phyloP scores from a whole-genome alignment of 1,140 invertebrate species.

The Zaprionus lachaisei region DNA sequence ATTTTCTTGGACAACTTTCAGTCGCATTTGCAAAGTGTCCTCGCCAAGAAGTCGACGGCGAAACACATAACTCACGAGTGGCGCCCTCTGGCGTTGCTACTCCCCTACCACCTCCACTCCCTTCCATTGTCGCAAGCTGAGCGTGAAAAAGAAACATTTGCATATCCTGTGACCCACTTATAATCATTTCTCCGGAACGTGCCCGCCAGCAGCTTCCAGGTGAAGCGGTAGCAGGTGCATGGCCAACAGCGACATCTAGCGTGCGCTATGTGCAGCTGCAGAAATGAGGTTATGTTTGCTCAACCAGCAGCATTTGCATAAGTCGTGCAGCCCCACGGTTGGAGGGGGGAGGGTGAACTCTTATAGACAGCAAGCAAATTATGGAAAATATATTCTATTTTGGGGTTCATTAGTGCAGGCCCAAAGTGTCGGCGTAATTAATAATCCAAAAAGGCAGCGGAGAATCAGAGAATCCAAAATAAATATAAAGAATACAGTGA shows the following conservation, averaged over 20 bases:
- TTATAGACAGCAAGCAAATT: conserved; percentile 57
- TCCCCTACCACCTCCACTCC: conserved; percentile 6
- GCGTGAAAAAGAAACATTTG: conserved; percentile 82
- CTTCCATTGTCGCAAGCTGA: conserved; percentile 56
- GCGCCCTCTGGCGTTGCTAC: conserved; percentile 46
- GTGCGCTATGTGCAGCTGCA: conserved; percentile 46
- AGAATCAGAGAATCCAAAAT: conserved; percentile 23
- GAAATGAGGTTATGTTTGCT: conserved; percentile 78
- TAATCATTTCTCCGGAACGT: conserved; percentile 81
- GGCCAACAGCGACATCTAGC: conserved; percentile 53
- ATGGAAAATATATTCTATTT: conserved; percentile 74
- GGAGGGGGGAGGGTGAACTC: conserved; percentile 10
- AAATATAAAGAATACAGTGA: conserved; percentile 18
- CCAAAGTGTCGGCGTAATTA: conserved; percentile 72
- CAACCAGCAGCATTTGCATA: conserved; percentile 71
- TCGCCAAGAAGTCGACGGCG: conserved; percentile 62
- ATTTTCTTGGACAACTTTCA: conserved; percentile 78
- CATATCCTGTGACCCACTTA: conserved; percentile 83
- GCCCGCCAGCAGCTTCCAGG: conserved; percentile 23
- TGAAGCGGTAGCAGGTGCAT: conserved; percentile 20
- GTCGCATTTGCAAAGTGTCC: conserved; percentile 74
- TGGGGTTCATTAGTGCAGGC: conserved; percentile 70
- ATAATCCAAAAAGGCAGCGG: conserved; percentile 51
- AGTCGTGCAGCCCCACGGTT: conserved; percentile 44
- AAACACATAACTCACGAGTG: conserved; percentile 65